Evolutionary conservation across 1,140 invertebrate genomes (phyloP).

Genomic region (Nomia melanderi): DNA sequence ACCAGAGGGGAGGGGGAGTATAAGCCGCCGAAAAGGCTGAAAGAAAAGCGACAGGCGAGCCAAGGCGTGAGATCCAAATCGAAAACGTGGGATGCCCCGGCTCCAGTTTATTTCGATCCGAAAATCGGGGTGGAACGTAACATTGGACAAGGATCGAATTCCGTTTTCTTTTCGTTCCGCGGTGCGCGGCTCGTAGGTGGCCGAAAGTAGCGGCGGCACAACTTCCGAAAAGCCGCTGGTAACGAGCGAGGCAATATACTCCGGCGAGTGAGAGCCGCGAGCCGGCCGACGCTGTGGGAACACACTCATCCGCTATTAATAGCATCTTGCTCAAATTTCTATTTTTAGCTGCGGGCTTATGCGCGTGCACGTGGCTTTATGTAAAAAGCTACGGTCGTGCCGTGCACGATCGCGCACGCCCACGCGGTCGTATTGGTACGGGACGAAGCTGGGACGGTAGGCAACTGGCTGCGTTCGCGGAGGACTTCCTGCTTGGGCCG

Average conservation of each 20-base stretch:
- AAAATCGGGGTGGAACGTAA: not conserved
- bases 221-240: conserved; percentile 29
- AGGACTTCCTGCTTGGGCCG: too few species aligned
- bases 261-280: conserved; percentile 45
- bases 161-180: conserved; percentile 23
- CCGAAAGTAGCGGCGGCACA: conserved; percentile 10
- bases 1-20: too few species aligned
- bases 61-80: not conserved
- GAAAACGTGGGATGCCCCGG: not conserved
- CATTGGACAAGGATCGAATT: conserved; percentile 33
- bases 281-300: conserved; percentile 39
- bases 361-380: conserved; percentile 53
- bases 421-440: conserved; percentile 11
- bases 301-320: conserved; percentile 67
- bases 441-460: too few species aligned
- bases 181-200: conserved; percentile 7
- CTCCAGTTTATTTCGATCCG: not conserved
- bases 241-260: conserved; percentile 24
- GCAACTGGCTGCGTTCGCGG: too few species aligned
- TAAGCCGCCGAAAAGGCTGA: not conserved
- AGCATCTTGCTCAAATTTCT: conserved; percentile 66
- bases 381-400: conserved; percentile 47
- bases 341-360: conserved; percentile 60
- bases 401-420: conserved; percentile 12
- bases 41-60: not conserved